Percentiles rank a stretch among this genome's conserved stretches.
These are phyloP conservation scores for Thysanoteuthis rhombus DNA, from an alignment of 2,888 invertebrate genomes.

Conservation along the genomic window DNA sequence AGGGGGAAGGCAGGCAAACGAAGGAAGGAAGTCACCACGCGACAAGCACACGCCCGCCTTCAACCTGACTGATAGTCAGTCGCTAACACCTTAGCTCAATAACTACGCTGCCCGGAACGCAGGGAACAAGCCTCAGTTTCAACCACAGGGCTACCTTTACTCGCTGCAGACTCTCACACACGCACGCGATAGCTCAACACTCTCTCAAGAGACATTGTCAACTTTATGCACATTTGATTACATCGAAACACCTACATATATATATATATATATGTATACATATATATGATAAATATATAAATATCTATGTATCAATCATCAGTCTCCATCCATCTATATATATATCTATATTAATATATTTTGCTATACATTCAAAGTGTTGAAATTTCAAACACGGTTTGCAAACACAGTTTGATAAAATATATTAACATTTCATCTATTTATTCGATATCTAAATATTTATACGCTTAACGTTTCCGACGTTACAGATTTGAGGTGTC, in stretches of 20 bases:
- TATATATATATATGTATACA: background rate
- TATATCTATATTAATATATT: background rate
- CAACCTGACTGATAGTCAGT: background rate
- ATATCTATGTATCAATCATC: background rate
- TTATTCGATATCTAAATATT: background rate
- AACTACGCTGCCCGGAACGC: background rate
- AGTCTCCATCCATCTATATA: background rate
- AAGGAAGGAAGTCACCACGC: background rate
- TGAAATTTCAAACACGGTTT: too few species aligned
- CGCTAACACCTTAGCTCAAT: background rate
- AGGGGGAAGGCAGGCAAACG: background rate
- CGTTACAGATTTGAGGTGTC: background rate
- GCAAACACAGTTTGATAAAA: too few species aligned
- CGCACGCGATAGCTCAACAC: background rate
- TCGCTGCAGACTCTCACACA: background rate
- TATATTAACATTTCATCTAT: background rate
- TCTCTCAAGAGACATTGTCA: background rate
- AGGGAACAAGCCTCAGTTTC: background rate
- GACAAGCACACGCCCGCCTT: slow-evolving; percentile 21
- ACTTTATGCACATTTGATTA: background rate
- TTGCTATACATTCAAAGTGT: too few species aligned
- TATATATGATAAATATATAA: too few species aligned
- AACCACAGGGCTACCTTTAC: background rate
- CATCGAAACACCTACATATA: background rate
- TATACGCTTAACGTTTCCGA: background rate